These are phyloP conservation scores for western clawed frog (Xenopus tropicalis) DNA, from an alignment of 2,113 vertebrate species.

Conservation along the genomic window DNA sequence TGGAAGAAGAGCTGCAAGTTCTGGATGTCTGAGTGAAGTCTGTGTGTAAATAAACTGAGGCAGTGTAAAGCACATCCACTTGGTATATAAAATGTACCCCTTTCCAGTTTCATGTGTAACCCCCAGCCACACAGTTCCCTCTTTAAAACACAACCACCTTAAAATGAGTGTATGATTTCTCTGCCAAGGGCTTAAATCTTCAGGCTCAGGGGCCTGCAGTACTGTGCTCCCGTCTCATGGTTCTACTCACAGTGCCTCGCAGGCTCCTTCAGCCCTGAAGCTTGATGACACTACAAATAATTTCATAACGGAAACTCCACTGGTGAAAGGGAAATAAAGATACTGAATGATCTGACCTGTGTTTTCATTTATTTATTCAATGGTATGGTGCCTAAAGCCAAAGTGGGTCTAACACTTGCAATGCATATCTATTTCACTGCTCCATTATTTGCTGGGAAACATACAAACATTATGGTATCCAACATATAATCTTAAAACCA, in stretches of 20 bases:
- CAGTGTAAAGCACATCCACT: slow-evolving; percentile 58
- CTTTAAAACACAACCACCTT: slow-evolving; percentile 34
- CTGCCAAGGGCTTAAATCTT: slow-evolving; percentile 61
- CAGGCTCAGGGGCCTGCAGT: slow-evolving; percentile 23
- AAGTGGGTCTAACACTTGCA: too few relatives aligned
- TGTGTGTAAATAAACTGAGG: slow-evolving; percentile 58
- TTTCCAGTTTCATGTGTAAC: slow-evolving; percentile 40
- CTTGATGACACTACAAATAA: slow-evolving; percentile 23
- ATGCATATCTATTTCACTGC: too few relatives aligned
- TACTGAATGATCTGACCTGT: slow-evolving; percentile 33
- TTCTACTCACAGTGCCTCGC: slow-evolving; percentile 21
- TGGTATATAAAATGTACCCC: slow-evolving; percentile 25
- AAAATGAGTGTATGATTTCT: slow-evolving; percentile 53
- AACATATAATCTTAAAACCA: background rate
- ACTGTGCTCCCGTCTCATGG: slow-evolving; percentile 21
- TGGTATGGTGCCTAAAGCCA: background rate
- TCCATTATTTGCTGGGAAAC: background rate
- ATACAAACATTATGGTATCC: background rate
- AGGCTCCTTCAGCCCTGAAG: slow-evolving; percentile 27
- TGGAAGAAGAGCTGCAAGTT: slow-evolving; percentile 55
- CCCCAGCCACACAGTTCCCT: slow-evolving; percentile 51
- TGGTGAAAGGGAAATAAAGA: slow-evolving; percentile 41
- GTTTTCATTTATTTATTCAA: background rate
- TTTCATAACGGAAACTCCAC: slow-evolving; percentile 31
- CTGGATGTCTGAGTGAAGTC: slow-evolving; percentile 55